These are phyloP conservation scores for Sericinus montela DNA, from an alignment of 2,888 invertebrate genomes.

Conservation along the genomic window DNA sequence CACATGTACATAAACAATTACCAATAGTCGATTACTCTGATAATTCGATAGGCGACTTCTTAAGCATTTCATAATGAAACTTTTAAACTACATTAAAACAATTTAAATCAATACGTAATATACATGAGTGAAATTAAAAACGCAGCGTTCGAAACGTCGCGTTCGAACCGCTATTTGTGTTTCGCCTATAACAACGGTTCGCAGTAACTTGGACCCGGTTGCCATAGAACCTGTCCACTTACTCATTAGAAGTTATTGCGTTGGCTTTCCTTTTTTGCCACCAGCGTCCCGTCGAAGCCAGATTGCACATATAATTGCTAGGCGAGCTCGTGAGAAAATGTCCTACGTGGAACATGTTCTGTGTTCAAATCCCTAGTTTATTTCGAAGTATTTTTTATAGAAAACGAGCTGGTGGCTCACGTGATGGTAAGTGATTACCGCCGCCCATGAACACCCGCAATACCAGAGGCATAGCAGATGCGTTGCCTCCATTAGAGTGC, in stretches of 20 bases:
- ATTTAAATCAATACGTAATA: too few relatives aligned
- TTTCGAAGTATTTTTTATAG: too few relatives aligned
- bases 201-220: constrained; percentile 26
- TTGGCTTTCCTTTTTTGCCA: constrained; percentile 48
- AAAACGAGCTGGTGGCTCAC: too few relatives aligned
- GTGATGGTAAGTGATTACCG: too few relatives aligned
- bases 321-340: constrained; percentile 44
- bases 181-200: neutral
- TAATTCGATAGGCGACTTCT: too few relatives aligned
- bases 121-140: neutral
- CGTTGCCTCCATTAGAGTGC: too few relatives aligned
- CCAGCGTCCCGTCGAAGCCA: constrained; percentile 29
- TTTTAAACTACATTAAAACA: too few relatives aligned
- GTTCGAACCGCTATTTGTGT: neutral
- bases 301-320: constrained; percentile 52
- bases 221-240: constrained; percentile 41
- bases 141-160: neutral
- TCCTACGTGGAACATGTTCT: constrained; percentile 10
- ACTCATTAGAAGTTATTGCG: constrained; percentile 57
- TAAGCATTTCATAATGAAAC: too few relatives aligned
- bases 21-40: too few relatives aligned
- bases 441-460: too few relatives aligned
- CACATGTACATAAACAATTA: too few relatives aligned
- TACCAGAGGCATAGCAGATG: too few relatives aligned
- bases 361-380: constrained; percentile 2